These are phyloP conservation scores for Microcebus tavaratra DNA, from an alignment of 2,113 vertebrate genomes.

Conservation along the genomic window DNA sequence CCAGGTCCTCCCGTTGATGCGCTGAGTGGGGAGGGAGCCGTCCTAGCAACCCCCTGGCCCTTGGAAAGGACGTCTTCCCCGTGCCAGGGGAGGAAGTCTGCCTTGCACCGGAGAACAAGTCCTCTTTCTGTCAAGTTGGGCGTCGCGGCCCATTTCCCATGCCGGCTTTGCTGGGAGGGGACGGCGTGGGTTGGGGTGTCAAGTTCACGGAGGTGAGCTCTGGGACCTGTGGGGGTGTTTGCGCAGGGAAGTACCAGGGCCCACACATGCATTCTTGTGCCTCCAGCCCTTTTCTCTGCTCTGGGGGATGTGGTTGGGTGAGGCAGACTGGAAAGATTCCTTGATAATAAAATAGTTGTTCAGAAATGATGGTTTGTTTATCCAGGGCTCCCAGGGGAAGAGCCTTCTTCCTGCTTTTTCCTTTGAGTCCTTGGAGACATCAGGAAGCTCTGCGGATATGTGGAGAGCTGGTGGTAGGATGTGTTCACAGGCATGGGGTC, in stretches of 20 bases:
- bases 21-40: background rate
- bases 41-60: background rate
- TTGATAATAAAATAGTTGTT: conserved; percentile 44
- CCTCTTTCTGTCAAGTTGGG: conserved; percentile 29
- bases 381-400: background rate
- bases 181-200: background rate
- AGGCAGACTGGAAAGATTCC: conserved; percentile 32
- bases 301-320: background rate
- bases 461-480: background rate
- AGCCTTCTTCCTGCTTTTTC: conserved; percentile 27
- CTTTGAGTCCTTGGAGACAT: background rate
- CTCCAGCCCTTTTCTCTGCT: background rate
- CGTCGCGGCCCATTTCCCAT: background rate
- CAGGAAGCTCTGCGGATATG: background rate
- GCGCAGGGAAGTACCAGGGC: background rate
- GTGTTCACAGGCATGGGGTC: background rate
- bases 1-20: background rate
- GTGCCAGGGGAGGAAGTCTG: conserved; percentile 1
- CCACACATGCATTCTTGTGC: background rate
- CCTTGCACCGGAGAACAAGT: background rate
- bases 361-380: conserved; percentile 5
- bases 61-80: background rate
- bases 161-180: background rate
- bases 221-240: background rate
- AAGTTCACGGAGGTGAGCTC: background rate